Evolutionary conservation across 2,888 invertebrate genomes (phyloP), one percentile per base, ranked within the genome.

Genomic region (Andrena trimmerana): DNA sequence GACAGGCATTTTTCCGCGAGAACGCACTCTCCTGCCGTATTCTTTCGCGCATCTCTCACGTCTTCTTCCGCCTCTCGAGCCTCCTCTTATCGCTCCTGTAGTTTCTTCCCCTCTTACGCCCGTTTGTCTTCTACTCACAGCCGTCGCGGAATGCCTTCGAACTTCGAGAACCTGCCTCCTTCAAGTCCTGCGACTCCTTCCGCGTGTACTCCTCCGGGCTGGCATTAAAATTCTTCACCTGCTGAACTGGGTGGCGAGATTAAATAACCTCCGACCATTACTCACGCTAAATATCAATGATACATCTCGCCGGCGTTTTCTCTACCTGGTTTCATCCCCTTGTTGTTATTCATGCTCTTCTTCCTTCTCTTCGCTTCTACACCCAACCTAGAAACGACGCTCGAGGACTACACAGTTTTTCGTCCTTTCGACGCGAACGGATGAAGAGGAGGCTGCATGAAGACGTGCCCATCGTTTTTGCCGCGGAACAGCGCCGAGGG

Each of bases 1-100:
- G 80, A 52, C 42, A 78, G 70, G 57, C 66, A 78, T 81, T 88
- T 84, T 16, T 88, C 80, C 81, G 33, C 67, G 60, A 77, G 76
- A 84, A 84, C 74, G 84, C 71, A 62, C 76, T 72, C 71, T 72
- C 59, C 59, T 66, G 31, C 29, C 27, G 50, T 59, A 54, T 52
- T 57, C 54, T 29, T 68, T 16, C 66, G 20, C 65, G 6, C 63
- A 27, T 10, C 50, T 52, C 65, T 65, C 59, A 0, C 16, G 20
- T 6, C 5, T 59, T 52, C 27, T 27, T 24, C 5, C 36, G 63
- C 31, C 42, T 50, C 60, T 75, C 57, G 57, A 71, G 57, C 77
- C 72, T 42, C 42, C 42, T 76, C 77, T 78, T 76, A 71, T 70
- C 68, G 60, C 68, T 59, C 42, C 52, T 29, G 60, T 69, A 72